Conservation (phyloP, 1,140 invertebrate genomes). For the Drosophila mayri region DNA sequence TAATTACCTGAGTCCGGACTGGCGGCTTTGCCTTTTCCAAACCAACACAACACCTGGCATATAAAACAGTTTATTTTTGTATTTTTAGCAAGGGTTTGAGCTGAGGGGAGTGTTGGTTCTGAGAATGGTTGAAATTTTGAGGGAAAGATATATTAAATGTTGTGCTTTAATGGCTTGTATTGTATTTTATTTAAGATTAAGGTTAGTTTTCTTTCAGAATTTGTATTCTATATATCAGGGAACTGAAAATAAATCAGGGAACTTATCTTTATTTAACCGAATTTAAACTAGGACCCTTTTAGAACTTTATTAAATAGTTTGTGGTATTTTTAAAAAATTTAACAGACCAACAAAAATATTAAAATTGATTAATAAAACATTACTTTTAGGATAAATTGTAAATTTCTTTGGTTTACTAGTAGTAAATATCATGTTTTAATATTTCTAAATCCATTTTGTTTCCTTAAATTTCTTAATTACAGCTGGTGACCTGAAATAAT, state of each 20-base stretch:
- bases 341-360: not conserved
- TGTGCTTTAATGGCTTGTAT: not conserved
- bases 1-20: slow-evolving; percentile 34
- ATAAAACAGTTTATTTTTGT: slow-evolving; percentile 34
- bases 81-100: not conserved
- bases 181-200: not conserved
- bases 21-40: slow-evolving; percentile 19
- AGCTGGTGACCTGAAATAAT: not conserved
- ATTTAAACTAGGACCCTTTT: not conserved
- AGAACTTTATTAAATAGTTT: not conserved
- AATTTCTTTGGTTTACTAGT: no score
- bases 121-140: not conserved
- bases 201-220: not conserved
- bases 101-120: not conserved
- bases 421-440: not conserved
- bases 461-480: no score
- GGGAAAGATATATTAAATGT: not conserved
- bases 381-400: no score
- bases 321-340: not conserved
- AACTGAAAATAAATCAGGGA: not conserved
- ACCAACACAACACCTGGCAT: slow-evolving; percentile 21
- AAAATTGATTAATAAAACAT: not conserved
- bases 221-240: not conserved
- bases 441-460: not conserved
- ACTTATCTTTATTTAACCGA: not conserved